Conservation (phyloP, 1,140 invertebrate genomes). For the Leptinotarsa defecta region DNA sequence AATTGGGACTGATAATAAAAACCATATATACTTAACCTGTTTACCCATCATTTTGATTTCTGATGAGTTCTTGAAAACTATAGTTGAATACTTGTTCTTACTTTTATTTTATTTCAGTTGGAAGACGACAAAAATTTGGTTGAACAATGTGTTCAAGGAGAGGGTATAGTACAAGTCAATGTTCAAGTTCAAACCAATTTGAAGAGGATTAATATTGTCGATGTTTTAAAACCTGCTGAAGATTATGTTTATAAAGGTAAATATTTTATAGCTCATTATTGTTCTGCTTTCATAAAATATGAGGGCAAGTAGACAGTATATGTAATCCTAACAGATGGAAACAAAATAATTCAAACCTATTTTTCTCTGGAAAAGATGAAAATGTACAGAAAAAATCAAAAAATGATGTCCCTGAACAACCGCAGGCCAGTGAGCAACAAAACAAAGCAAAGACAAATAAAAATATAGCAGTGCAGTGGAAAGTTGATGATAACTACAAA, state of each 20-base stretch:
- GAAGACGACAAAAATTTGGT: slow-evolving; percentile 88
- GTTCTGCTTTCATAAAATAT: too few species aligned
- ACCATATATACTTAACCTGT: too few species aligned
- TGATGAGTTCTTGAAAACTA: too few species aligned
- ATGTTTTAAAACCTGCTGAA: slow-evolving; percentile 88
- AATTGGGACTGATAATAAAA: too few species aligned
- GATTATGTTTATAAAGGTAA: slow-evolving; percentile 67
- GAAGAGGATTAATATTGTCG: slow-evolving; percentile 84
- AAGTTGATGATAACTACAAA: slow-evolving; percentile 79
- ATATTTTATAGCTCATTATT: background rate
- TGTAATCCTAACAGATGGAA: background rate
- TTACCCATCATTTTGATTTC: too few species aligned
- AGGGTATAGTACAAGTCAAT: slow-evolving; percentile 91
- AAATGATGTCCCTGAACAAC: background rate
- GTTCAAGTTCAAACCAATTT: slow-evolving; percentile 75
- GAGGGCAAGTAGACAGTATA: too few species aligned
- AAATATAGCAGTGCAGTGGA: slow-evolving; percentile 75
- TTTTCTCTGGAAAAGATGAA: slow-evolving; percentile 29
- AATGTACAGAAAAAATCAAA: slow-evolving; percentile 18
- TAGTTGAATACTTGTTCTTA: background rate
- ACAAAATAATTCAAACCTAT: background rate
- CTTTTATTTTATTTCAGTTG: slow-evolving; percentile 63
- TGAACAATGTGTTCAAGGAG: slow-evolving; percentile 91
- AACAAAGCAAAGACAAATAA: slow-evolving; percentile 40
- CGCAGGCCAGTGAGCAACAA: background rate